Conservation (phyloP, 2,113 vertebrate species). For the Elgaria multicarinata region DNA sequence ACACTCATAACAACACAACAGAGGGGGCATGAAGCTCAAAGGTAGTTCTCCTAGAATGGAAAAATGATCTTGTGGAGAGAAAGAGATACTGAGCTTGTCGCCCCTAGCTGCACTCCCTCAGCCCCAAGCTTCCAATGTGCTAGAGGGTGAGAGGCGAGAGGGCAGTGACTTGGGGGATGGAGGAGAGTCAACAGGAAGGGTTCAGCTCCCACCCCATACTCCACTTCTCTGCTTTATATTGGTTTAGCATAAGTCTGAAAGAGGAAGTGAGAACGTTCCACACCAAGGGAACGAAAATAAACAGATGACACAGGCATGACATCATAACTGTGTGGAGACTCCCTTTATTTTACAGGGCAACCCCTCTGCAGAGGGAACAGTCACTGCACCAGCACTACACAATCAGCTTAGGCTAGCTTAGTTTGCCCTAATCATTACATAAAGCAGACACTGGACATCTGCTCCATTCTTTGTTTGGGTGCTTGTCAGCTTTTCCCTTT, state of each 20-base stretch:
- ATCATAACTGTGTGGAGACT: background rate
- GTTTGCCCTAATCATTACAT: constrained; percentile 5
- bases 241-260: background rate
- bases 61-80: background rate
- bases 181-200: background rate
- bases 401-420: constrained; percentile 26
- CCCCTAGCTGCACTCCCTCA: background rate
- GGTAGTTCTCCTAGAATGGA: background rate
- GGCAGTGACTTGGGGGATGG: too few relatives aligned
- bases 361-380: background rate
- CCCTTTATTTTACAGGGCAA: background rate
- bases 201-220: too few relatives aligned
- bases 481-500: constrained; percentile 20
- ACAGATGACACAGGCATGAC: background rate
- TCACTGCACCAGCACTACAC: background rate
- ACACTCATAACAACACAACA: background rate
- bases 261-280: background rate
- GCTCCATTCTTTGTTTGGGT: constrained; percentile 18
- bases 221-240: background rate
- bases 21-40: too few relatives aligned
- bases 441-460: constrained; percentile 31
- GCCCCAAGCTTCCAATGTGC: background rate
- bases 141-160: background rate
- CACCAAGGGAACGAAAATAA: background rate
- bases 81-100: background rate